These are phyloP conservation scores for Ornithoptera alexandrae DNA, from an alignment of 2,888 invertebrate genomes.

Conservation along the genomic window DNA sequence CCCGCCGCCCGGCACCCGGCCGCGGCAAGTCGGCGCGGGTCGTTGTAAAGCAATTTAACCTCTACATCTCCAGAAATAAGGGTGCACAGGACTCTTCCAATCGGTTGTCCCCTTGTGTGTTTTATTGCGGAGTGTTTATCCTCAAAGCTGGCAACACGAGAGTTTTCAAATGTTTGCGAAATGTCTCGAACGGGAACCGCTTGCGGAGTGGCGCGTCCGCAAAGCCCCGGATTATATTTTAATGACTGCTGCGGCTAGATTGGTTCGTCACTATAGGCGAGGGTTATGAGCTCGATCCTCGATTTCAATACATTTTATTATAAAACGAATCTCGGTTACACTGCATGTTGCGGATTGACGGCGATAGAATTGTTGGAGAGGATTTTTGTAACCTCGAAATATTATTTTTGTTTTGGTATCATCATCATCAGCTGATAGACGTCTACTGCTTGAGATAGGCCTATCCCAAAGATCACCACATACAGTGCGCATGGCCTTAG, in stretches of 20 bases:
- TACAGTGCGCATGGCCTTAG: no score
- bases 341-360: no score
- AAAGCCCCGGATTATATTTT: background rate
- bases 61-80: constrained; percentile 28
- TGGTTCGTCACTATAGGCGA: no score
- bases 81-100: background rate
- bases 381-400: no score
- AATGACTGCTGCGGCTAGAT: background rate
- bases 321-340: no score
- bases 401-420: no score
- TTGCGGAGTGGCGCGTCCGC: constrained; percentile 11
- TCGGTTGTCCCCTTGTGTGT: constrained; percentile 38
- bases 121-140: constrained; percentile 47
- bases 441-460: no score
- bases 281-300: no score
- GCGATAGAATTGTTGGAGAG: no score
- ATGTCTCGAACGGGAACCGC: constrained; percentile 20
- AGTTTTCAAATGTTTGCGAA: constrained; percentile 25
- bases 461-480: no score
- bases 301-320: no score
- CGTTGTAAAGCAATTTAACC: constrained; percentile 33
- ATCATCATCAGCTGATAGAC: no score
- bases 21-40: constrained; percentile 39
- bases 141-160: constrained; percentile 27
- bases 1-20: constrained; percentile 46